These are phyloP conservation scores for Meloidogyne chitwoodi DNA, from an alignment of 1,140 invertebrate genomes.

Conservation along the genomic window DNA sequence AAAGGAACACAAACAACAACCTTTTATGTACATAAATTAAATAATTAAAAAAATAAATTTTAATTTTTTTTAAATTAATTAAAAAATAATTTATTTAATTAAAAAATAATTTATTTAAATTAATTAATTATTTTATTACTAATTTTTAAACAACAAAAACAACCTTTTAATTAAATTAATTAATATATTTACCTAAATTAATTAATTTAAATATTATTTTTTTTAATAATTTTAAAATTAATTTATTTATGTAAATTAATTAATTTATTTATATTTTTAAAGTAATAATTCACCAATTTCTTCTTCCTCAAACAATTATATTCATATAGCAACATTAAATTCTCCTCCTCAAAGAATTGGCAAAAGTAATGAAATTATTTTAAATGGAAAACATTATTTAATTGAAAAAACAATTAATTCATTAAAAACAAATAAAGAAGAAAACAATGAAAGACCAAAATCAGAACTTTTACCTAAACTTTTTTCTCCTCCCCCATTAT, in stretches of 20 bases:
- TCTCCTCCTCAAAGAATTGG: neutral
- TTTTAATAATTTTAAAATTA: no score
- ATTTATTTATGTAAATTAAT: neutral
- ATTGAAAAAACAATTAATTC: slow-evolving; percentile 5
- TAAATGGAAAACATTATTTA: slow-evolving; percentile 4
- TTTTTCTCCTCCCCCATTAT: neutral
- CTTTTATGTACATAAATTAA: no score
- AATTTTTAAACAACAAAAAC: no score
- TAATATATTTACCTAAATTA: no score
- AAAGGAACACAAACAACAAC: no score
- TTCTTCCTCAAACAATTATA: neutral
- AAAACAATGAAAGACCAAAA: neutral
- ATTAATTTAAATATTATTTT: no score
- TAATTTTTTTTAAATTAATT: no score
- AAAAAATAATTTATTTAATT: no score
- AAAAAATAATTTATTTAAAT: no score
- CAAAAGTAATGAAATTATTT: neutral
- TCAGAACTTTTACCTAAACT: neutral
- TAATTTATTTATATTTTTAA: neutral
- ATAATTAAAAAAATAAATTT: no score
- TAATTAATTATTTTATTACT: no score
- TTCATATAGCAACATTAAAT: slow-evolving; percentile 9
- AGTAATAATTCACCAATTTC: neutral
- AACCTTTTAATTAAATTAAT: no score
- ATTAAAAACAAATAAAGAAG: neutral